These are phyloP conservation scores for Chaetodon trifasciatus DNA, from an alignment of 2,797 vertebrate species.

Conservation along the genomic window DNA sequence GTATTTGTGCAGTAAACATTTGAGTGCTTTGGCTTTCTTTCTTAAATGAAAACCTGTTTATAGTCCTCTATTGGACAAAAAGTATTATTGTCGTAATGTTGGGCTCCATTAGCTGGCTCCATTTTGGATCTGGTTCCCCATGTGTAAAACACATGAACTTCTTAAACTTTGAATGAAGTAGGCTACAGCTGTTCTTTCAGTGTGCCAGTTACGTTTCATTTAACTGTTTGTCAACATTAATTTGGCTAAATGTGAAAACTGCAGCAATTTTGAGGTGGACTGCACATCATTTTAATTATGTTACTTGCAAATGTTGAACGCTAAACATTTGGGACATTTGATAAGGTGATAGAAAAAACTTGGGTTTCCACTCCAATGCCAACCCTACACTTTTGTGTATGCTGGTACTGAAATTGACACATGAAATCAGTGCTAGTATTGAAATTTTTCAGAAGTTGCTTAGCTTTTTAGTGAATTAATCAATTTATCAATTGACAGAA, in stretches of 20 bases:
- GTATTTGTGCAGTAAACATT: neutral
- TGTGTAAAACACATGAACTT: neutral
- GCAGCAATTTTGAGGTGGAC: neutral
- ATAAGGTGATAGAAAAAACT: neutral
- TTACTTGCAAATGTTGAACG: slow-evolving; percentile 1
- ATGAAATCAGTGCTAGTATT: neutral
- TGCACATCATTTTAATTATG: neutral
- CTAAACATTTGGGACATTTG: neutral
- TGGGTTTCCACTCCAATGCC: neutral
- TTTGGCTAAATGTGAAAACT: too few species aligned
- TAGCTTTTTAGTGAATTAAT: too few species aligned
- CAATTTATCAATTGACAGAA: too few species aligned
- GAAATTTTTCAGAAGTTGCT: neutral
- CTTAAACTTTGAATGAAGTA: neutral
- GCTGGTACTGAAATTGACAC: too few species aligned
- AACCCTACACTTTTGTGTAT: too few species aligned
- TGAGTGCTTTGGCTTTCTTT: neutral
- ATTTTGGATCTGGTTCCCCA: neutral
- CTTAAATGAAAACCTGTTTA: neutral
- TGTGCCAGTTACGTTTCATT: neutral
- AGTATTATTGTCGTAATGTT: neutral
- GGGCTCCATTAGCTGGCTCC: neutral
- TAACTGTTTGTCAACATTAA: neutral
- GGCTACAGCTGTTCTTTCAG: neutral
- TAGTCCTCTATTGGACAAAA: neutral